These are phyloP conservation scores for Anneissia japonica DNA, from an alignment of 35 echinoderm and acorn worm species.

Conservation along the genomic window DNA sequence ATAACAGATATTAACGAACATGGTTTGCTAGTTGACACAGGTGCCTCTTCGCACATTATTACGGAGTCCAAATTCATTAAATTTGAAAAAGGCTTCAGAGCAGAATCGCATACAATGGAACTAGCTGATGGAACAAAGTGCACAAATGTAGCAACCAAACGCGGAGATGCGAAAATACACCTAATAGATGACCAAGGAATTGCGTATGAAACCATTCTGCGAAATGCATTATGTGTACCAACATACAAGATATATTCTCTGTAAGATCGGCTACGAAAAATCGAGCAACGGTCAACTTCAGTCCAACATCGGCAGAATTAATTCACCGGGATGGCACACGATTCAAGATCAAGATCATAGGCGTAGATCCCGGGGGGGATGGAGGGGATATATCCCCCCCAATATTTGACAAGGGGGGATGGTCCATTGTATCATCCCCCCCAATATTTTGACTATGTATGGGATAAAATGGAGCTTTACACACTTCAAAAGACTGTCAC, in stretches of 20 bases:
- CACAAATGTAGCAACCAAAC: neutral
- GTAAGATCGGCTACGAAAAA: conserved; percentile 2
- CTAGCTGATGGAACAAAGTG: neutral
- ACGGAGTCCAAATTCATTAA: neutral
- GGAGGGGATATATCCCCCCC: too few relatives aligned
- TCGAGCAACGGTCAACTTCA: conserved; percentile 17
- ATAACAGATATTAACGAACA: neutral
- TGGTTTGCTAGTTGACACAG: neutral
- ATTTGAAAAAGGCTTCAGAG: neutral
- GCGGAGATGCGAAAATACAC: neutral
- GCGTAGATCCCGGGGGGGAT: too few relatives aligned
- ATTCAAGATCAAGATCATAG: conserved; percentile 12
- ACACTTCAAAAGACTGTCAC: too few relatives aligned
- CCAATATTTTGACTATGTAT: too few relatives aligned
- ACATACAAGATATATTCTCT: conserved; percentile 20
- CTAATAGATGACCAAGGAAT: neutral
- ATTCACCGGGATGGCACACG: conserved; percentile 27
- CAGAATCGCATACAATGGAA: neutral
- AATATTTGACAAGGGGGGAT: too few relatives aligned
- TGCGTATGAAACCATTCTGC: neutral
- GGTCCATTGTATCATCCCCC: too few relatives aligned
- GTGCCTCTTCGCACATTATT: neutral
- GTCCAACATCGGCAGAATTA: neutral
- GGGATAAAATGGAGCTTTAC: too few relatives aligned
- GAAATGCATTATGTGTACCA: neutral